A percentile compares a stretch with the other conserved stretches of the same genome.
Conservation (phyloP, 2,797 vertebrate genomes). For the Potorous gilbertii region DNA sequence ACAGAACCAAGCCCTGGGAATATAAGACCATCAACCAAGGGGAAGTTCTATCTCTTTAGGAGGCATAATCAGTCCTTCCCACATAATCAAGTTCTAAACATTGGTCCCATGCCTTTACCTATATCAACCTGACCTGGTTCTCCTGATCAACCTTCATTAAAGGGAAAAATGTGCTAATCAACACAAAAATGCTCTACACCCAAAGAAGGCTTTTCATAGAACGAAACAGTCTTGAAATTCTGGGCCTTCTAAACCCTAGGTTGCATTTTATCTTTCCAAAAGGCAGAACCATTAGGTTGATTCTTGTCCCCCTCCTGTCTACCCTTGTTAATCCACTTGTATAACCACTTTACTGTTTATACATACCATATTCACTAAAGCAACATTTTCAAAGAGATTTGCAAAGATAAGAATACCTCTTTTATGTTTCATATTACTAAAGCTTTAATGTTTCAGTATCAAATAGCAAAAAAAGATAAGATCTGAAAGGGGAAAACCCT, state of each 20-base stretch:
- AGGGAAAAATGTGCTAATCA: conserved; percentile 60
- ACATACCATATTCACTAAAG: conserved; percentile 13
- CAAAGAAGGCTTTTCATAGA: conserved; percentile 56
- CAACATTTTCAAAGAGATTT: conserved; percentile 32
- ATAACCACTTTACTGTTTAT: not conserved
- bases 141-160: conserved; percentile 16
- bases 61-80: not conserved
- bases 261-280: conserved; percentile 48
- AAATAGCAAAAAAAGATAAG: conserved; percentile 13
- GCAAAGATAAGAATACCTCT: conserved; percentile 11
- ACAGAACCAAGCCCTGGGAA: not conserved
- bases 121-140: not conserved
- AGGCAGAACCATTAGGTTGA: conserved; percentile 31
- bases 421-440: conserved; percentile 21
- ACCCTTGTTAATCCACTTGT: conserved; percentile 54
- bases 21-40: not conserved
- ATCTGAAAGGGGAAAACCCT: not conserved
- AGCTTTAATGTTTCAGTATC: not conserved
- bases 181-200: conserved; percentile 57
- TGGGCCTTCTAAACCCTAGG: conserved; percentile 2
- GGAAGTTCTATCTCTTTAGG: not conserved
- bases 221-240: conserved; percentile 32
- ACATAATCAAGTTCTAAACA: not conserved
- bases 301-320: not conserved
- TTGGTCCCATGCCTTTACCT: not conserved